These are phyloP conservation scores for Microchirus variegatus DNA, from an alignment of 2,797 vertebrate species.

Conservation along the genomic window DNA sequence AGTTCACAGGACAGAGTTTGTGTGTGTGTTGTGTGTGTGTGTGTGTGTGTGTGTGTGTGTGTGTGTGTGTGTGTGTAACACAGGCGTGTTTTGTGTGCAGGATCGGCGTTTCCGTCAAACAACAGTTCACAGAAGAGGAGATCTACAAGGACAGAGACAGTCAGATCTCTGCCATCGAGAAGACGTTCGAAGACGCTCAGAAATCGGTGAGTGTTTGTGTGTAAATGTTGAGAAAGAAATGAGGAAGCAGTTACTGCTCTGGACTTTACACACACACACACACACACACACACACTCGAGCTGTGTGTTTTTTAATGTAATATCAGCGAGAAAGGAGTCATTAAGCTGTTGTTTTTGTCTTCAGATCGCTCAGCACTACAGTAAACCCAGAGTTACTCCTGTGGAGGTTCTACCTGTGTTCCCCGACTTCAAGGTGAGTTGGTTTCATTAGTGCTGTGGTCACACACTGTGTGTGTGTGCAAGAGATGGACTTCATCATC, in stretches of 20 bases:
- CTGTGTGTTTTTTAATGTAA: no score
- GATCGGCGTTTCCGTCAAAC: slow-evolving; percentile 96
- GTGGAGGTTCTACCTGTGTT: slow-evolving; percentile 92
- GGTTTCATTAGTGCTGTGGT: no score
- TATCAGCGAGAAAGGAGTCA: not conserved
- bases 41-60: slow-evolving; percentile 2
- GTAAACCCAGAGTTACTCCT: slow-evolving; percentile 93
- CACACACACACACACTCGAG: no score
- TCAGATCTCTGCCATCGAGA: slow-evolving; percentile 95
- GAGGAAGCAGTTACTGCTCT: no score
- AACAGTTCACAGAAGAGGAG: slow-evolving; percentile 97
- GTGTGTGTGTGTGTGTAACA: slow-evolving; percentile 11
- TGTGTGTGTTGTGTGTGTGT: not conserved
- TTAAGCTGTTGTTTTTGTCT: slow-evolving; percentile 20
- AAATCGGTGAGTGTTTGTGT: slow-evolving; percentile 79
- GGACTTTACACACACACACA: no score
- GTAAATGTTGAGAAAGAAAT: no score
- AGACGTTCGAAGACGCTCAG: slow-evolving; percentile 95
- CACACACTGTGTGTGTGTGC: no score
- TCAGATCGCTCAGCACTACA: slow-evolving; percentile 92
- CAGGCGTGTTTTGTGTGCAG: slow-evolving; percentile 62
- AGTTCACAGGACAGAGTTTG: no score
- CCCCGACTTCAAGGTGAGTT: slow-evolving; percentile 93
- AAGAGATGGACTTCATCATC: no score
- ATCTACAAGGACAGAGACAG: slow-evolving; percentile 97